A percentile compares a stretch with the other conserved stretches of the same genome.
Evolutionary conservation across 2,113 vertebrate species (phyloP).

Genomic region (Pelvicachromis taeniatus): DNA sequence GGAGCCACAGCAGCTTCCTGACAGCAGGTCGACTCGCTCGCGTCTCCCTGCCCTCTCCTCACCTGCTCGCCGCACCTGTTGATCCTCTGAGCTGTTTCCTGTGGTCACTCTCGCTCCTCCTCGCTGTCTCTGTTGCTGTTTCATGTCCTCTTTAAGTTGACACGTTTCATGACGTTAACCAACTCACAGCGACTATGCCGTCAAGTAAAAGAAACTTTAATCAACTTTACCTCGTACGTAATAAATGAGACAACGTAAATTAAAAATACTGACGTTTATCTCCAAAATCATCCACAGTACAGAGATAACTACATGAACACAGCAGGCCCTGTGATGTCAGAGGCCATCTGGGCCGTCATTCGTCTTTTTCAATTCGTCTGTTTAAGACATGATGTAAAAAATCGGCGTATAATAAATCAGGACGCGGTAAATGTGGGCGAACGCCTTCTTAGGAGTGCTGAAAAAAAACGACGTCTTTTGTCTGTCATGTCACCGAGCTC

Average conservation of each 20-base stretch:
- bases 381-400: accelerated
- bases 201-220: neutral
- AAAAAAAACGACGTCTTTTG: no score
- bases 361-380: accelerated
- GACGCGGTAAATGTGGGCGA: neutral
- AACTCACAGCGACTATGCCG: accelerated
- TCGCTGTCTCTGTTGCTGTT: neutral
- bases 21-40: neutral
- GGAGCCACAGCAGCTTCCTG: neutral
- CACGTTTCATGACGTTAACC: neutral
- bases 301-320: neutral
- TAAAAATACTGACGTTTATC: neutral
- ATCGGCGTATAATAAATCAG: accelerated
- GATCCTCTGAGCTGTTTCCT: accelerated
- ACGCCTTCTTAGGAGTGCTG: no score
- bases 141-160: accelerated
- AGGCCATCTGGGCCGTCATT: neutral
- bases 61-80: neutral
- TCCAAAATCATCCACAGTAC: neutral
- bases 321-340: accelerated
- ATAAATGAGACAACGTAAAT: accelerated
- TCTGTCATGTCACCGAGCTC: neutral
- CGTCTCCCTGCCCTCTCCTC: neutral
- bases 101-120: neutral
- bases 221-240: accelerated